Evolutionary conservation across 2,113 vertebrate species (phyloP).

Genomic region (Pomatorhinus ruficollis): DNA sequence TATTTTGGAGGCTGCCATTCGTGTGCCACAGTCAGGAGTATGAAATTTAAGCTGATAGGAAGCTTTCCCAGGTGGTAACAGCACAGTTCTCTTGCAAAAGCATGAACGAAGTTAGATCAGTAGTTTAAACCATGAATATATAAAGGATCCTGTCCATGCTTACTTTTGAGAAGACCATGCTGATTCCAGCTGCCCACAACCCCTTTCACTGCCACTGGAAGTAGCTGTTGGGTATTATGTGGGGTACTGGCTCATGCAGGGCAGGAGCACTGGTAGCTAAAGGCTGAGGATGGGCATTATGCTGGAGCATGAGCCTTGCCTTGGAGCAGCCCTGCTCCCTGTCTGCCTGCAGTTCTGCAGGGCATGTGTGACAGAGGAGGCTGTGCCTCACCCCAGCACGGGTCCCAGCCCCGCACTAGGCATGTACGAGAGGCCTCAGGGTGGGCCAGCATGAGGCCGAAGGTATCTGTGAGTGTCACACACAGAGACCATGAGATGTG

Average conservation of each 20-base stretch:
- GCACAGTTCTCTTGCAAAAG: background rate
- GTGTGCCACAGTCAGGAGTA: background rate
- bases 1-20: background rate
- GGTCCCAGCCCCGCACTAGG: background rate
- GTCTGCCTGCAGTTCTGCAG: background rate
- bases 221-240: background rate
- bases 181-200: background rate
- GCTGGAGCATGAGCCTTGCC: background rate
- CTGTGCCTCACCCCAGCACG: rapidly evolving
- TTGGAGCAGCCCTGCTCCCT: background rate
- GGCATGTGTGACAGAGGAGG: background rate
- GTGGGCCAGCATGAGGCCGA: rapidly evolving
- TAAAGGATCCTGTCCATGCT: background rate
- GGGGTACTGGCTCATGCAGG: rapidly evolving
- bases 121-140: background rate
- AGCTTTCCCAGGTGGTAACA: background rate
- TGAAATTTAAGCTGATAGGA: background rate
- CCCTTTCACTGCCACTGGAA: background rate
- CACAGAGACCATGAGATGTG: background rate
- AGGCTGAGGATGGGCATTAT: background rate
- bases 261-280: rapidly evolving
- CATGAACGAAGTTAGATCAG: background rate
- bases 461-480: background rate
- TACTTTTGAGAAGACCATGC: background rate
- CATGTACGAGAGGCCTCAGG: rapidly evolving